These are phyloP conservation scores for Cecidostiba fungosa DNA, from an alignment of 2,888 invertebrate genomes.

Conservation along the genomic window DNA sequence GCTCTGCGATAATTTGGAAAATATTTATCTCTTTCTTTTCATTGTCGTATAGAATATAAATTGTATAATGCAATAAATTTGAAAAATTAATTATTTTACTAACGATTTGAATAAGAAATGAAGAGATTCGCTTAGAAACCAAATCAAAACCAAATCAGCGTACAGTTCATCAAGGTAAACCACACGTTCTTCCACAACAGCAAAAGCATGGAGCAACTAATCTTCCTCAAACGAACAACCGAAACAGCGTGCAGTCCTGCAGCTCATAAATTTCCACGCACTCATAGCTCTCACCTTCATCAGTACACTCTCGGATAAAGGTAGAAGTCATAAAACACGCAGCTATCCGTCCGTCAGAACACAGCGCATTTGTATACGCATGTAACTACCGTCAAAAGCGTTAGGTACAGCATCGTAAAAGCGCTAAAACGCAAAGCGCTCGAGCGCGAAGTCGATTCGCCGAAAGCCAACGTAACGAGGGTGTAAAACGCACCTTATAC, in stretches of 20 bases:
- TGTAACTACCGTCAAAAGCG: not conserved
- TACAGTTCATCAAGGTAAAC: not conserved
- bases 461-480: slow-evolving; percentile 15
- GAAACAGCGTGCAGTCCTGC: not conserved
- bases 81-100: too few species aligned
- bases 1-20: too few species aligned
- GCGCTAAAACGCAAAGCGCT: slow-evolving; percentile 13
- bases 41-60: too few species aligned
- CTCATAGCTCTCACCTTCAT: not conserved
- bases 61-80: too few species aligned
- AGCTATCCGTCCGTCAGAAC: not conserved
- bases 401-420: slow-evolving; percentile 25
- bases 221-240: not conserved
- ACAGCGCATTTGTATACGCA: too few species aligned
- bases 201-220: not conserved
- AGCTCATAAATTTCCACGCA: slow-evolving; percentile 14
- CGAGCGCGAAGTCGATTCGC: not conserved
- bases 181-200: not conserved
- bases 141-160: not conserved
- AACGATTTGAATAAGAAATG: too few species aligned
- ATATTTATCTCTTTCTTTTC: too few species aligned
- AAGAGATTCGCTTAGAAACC: too few species aligned
- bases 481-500: slow-evolving; percentile 1
- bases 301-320: not conserved
- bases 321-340: not conserved